Evolutionary conservation across 2,113 vertebrate genomes (phyloP).

Genomic region (Ceuthmochares aereus): DNA sequence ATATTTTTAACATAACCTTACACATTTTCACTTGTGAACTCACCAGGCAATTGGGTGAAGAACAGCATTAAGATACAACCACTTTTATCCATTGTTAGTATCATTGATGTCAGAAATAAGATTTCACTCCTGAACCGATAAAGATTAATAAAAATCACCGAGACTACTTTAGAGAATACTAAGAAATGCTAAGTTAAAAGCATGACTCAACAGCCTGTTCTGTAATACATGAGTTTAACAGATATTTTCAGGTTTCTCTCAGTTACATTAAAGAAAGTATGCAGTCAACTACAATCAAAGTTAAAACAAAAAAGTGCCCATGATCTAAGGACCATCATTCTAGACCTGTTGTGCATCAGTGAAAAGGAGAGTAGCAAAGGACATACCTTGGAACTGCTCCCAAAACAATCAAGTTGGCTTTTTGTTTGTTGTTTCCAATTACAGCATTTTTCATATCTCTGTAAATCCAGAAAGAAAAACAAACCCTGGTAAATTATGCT

Average conservation of each 20-base stretch:
- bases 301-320: constrained; percentile 46
- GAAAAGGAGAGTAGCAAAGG: constrained; percentile 72
- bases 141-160: constrained; percentile 2
- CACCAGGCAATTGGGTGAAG: constrained; percentile 14
- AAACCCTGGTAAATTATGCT: constrained; percentile 72
- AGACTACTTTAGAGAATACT: not conserved
- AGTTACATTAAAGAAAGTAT: constrained; percentile 38
- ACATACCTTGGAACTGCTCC: constrained; percentile 97
- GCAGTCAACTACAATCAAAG: constrained; percentile 49
- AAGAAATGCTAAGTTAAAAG: constrained; percentile 38
- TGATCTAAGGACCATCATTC: constrained; percentile 49
- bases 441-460: constrained; percentile 99
- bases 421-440: constrained; percentile 99
- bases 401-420: constrained; percentile 98
- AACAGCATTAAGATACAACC: constrained; percentile 19
- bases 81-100: constrained; percentile 13
- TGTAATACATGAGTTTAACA: constrained; percentile 30
- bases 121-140: constrained; percentile 15
- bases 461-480: constrained; percentile 78
- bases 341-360: constrained; percentile 55
- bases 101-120: not conserved
- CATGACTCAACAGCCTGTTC: constrained; percentile 34
- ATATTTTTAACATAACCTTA: constrained; percentile 25
- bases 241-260: constrained; percentile 33
- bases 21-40: constrained; percentile 18